Evolutionary conservation across 53 echinoderm and acorn worm genomes (phyloP), one percentile per base, ranked within the genome.

Genomic region (Mesocentrotus franciscanus): DNA sequence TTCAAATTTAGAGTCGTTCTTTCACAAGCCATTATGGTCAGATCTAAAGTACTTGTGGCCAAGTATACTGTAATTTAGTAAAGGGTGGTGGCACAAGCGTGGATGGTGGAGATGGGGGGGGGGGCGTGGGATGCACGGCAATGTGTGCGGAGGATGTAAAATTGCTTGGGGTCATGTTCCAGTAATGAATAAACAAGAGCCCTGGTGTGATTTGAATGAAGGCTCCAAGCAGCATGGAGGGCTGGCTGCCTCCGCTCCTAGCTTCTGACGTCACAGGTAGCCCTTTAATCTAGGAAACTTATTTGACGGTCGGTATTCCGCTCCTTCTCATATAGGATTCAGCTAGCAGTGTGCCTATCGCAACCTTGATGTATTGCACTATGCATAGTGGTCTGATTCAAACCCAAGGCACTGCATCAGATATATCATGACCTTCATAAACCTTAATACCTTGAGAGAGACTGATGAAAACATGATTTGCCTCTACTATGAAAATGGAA

Each of bases 161-260:
- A 87, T 57, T 87, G 87, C 87, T 87, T 87, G 87, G 30, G 81
- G 93, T 93, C 93, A 93, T 93, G 93, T 81, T 81, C 81, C 81
- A 59, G 93, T 81, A 78, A 93, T 93, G 83, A 93, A 93, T 93
- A 93, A 93, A 93, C 93, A 93, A 81, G 93, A 93, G 60, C 81
- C 92, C 92, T 74, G 56, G 56, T 92, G 92, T 55, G 75, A 74
- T 74, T 71, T 74, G 92, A 26, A 66, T 57, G 87, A 58, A 56
- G 58, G 87, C 56, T 87, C 58, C 58, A 27, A 58, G 58, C 87
- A 91, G 91, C 64, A 36, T 64, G 14, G 58, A 27, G 64, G 58
- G 87, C 87, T 87, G 58, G 87, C 87, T 87, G 87, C 87, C 24
- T 87, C 87, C 58, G 26, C 24, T 14, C 15, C 58, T 58, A 2